Evolutionary conservation across 1,140 invertebrate genomes (phyloP).

Genomic region (Drosophila erecta): DNA sequence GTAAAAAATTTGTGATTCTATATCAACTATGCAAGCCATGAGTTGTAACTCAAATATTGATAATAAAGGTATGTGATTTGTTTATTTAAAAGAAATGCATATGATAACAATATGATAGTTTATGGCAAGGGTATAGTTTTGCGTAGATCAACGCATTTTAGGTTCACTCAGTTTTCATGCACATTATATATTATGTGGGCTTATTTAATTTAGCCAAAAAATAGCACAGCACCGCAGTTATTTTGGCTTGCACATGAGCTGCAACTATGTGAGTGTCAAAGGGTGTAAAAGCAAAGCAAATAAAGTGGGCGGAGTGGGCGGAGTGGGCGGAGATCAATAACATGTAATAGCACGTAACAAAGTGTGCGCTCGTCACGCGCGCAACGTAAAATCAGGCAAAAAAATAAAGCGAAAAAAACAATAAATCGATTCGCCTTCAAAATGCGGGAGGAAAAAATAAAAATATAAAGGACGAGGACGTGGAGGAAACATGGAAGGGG

Average conservation of each 20-base stretch:
- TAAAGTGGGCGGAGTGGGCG: background rate
- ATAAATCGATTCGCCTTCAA: slow-evolving; percentile 67
- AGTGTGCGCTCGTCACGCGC: slow-evolving; percentile 40
- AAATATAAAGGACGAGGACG: slow-evolving; percentile 8
- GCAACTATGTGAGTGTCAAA: slow-evolving; percentile 13
- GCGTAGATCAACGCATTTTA: background rate
- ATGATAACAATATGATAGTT: background rate
- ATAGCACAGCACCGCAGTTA: background rate
- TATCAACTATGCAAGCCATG: too few species aligned
- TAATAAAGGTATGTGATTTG: background rate
- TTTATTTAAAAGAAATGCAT: background rate
- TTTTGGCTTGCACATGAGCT: slow-evolving; percentile 13
- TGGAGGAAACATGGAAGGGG: slow-evolving; percentile 19
- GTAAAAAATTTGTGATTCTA: too few species aligned
- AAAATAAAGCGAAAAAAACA: slow-evolving; percentile 34
- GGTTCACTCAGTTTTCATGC: too few species aligned
- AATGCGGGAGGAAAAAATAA: slow-evolving; percentile 15
- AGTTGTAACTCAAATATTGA: background rate
- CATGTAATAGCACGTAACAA: slow-evolving; percentile 47
- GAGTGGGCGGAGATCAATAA: slow-evolving; percentile 32
- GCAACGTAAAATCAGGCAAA: slow-evolving; percentile 30
- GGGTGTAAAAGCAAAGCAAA: slow-evolving; percentile 20
- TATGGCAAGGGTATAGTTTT: background rate
- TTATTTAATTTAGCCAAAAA: background rate
- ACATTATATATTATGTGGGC: too few species aligned